These are phyloP conservation scores for Pipistrellus pygmaeus DNA, from an alignment of 2,797 vertebrate genomes.

Conservation along the genomic window DNA sequence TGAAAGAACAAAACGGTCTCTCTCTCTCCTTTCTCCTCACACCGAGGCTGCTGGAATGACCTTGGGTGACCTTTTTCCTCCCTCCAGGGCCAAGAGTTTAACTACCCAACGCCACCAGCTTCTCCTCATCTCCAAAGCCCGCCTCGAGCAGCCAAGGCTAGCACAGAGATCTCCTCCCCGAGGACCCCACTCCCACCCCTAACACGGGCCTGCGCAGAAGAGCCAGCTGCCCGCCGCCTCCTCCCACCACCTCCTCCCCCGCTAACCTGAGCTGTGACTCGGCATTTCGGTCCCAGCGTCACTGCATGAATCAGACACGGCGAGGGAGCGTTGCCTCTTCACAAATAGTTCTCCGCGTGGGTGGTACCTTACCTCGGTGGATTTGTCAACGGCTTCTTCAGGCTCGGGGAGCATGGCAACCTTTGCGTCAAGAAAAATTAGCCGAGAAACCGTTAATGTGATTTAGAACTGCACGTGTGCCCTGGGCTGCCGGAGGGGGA, in stretches of 20 bases:
- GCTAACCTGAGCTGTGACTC: neutral
- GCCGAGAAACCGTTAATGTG: conserved; percentile 17
- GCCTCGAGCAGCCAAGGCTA: neutral
- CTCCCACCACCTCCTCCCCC: neutral
- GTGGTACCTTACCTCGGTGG: conserved; percentile 14
- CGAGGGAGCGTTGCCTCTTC: neutral
- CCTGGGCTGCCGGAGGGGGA: neutral
- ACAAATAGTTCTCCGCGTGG: conserved; percentile 3
- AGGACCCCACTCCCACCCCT: neutral
- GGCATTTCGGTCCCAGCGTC: neutral
- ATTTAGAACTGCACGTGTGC: neutral
- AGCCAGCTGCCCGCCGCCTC: neutral
- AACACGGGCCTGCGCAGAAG: neutral
- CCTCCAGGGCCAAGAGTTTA: neutral
- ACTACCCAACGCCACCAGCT: neutral
- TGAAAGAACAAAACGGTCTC: neutral
- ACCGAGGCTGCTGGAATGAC: neutral
- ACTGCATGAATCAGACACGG: conserved; percentile 42
- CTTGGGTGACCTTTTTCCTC: neutral
- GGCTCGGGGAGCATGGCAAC: neutral
- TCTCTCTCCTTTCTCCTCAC: neutral
- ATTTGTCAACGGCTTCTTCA: conserved; percentile 40
- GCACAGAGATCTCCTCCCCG: fast-evolving
- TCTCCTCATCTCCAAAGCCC: neutral
- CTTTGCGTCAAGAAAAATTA: conserved; percentile 16